Evolutionary conservation across 2,888 invertebrate genomes (phyloP).

Genomic region (Synanthedon myopaeformis): DNA sequence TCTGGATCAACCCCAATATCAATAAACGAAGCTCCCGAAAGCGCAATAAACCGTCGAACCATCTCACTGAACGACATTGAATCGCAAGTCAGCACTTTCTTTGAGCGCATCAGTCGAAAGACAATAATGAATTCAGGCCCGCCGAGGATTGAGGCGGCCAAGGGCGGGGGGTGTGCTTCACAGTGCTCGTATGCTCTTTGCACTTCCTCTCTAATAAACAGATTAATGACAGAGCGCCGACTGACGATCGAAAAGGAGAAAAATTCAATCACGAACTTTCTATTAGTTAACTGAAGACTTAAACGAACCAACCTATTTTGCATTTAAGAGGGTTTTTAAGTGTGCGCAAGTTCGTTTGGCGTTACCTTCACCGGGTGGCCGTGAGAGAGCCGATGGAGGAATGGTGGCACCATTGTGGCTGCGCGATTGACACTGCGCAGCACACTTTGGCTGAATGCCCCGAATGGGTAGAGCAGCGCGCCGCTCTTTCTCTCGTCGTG

Average conservation of each 20-base stretch:
- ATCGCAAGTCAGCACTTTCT: constrained; percentile 58
- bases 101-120: constrained; percentile 53
- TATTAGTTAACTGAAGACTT: constrained; percentile 1
- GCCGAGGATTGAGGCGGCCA: constrained; percentile 22
- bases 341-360: too few relatives aligned
- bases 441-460: too few relatives aligned
- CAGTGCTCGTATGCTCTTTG: constrained; percentile 53
- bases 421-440: too few relatives aligned
- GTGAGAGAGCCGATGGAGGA: too few relatives aligned
- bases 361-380: too few relatives aligned
- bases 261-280: constrained; percentile 38
- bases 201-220: constrained; percentile 58
- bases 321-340: too few relatives aligned
- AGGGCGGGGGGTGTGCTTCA: constrained; percentile 23
- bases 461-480: too few relatives aligned
- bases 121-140: constrained; percentile 63
- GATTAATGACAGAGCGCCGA: constrained; percentile 52
- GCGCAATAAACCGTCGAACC: constrained; percentile 50
- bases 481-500: too few relatives aligned
- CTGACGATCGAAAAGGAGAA: constrained; percentile 44
- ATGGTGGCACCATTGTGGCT: too few relatives aligned
- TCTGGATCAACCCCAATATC: constrained; percentile 24
- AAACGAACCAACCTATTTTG: too few relatives aligned
- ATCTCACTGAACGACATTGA: constrained; percentile 31
- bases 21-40: constrained; percentile 35